Conservation (phyloP, 2,888 invertebrate genomes). For the Anaspis maculata region DNA sequence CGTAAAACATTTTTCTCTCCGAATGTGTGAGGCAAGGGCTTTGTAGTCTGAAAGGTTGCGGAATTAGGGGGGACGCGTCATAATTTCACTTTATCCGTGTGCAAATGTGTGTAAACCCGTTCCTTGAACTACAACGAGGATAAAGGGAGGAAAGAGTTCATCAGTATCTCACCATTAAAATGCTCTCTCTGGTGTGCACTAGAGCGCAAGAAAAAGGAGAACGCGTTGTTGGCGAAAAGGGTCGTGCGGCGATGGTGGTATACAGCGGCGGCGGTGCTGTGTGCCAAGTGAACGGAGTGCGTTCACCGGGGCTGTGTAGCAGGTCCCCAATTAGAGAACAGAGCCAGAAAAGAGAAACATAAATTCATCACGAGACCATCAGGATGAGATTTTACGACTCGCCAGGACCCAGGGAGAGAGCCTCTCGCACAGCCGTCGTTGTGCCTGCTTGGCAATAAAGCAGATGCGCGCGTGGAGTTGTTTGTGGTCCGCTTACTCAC, state of each 20-base stretch:
- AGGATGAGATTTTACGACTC: conserved; percentile 26
- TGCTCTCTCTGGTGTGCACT: conserved; percentile 21
- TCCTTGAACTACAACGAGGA: conserved; percentile 14
- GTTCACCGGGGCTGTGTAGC: too few species aligned
- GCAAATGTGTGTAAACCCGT: conserved; percentile 18
- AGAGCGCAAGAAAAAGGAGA: conserved; percentile 19
- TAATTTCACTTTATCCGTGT: conserved; percentile 16
- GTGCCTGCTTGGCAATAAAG: too few species aligned
- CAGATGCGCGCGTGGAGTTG: too few species aligned
- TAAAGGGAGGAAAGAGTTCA: conserved; percentile 21
- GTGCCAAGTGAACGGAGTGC: conserved; percentile 24
- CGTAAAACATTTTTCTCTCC: too few species aligned
- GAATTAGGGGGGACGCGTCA: too few species aligned
- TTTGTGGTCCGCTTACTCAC: conserved; percentile 22
- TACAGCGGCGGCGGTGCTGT: conserved; percentile 9
- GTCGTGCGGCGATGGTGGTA: too few species aligned
- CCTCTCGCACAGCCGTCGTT: too few species aligned
- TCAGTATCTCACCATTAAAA: conserved; percentile 25
- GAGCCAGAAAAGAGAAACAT: conserved; percentile 23
- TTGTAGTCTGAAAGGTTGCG: too few species aligned
- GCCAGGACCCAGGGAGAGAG: too few species aligned
- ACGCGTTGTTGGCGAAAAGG: too few species aligned
- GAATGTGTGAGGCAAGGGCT: too few species aligned
- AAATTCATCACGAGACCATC: conserved; percentile 26
- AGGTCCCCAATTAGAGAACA: conserved; percentile 21